Percentiles rank a stretch among this genome's conserved stretches.
phyloP scores from a whole-genome alignment of 2,888 invertebrate species.

The Colostygia pectinataria region DNA sequence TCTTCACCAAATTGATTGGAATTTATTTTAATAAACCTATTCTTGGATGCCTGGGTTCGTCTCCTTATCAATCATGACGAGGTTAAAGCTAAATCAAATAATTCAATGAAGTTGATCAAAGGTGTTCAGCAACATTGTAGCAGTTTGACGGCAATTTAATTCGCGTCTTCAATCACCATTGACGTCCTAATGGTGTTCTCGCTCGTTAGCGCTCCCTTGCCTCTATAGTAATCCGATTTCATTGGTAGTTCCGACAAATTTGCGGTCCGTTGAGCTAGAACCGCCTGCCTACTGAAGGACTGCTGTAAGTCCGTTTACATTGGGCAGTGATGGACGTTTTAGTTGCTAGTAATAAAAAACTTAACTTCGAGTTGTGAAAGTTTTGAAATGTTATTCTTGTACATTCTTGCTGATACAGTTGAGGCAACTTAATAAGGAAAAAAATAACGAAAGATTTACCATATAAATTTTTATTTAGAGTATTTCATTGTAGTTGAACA shows the following conservation, averaged over 20 bases:
- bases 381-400: too few relatives aligned
- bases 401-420: too few relatives aligned
- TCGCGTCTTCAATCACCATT: conserved; percentile 30
- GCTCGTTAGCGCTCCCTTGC: conserved; percentile 69
- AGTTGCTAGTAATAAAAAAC: neutral
- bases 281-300: conserved; percentile 48
- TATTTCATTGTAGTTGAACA: too few relatives aligned
- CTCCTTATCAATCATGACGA: conserved; percentile 1
- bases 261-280: conserved; percentile 69
- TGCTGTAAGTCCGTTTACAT: conserved; percentile 29
- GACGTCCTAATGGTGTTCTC: conserved; percentile 58
- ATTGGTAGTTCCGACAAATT: conserved; percentile 77
- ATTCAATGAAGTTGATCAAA: conserved; percentile 17
- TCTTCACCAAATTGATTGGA: too few relatives aligned
- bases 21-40: too few relatives aligned
- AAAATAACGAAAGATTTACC: too few relatives aligned
- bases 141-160: conserved; percentile 28
- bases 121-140: conserved; percentile 14
- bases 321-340: conserved; percentile 3
- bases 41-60: too few relatives aligned
- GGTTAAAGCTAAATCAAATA: conserved; percentile 6
- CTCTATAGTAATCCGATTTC: conserved; percentile 74
- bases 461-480: too few relatives aligned
- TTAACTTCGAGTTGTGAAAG: too few relatives aligned
- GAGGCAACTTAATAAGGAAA: too few relatives aligned